These are phyloP conservation scores for Melanargia galathea DNA, from an alignment of 2,888 invertebrate species.

Conservation along the genomic window DNA sequence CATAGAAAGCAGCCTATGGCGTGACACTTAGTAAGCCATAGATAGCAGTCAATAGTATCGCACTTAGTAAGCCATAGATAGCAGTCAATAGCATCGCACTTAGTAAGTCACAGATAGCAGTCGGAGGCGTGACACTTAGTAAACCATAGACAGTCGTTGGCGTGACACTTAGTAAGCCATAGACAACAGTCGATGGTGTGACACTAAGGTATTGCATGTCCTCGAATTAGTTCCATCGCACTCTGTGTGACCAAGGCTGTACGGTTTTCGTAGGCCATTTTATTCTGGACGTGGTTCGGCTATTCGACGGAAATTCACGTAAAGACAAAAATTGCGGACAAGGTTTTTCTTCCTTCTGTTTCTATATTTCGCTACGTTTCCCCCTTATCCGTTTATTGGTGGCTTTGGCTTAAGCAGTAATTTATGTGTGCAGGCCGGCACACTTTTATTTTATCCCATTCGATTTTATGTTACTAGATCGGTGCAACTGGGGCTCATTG, in stretches of 20 bases:
- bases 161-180: too few relatives aligned
- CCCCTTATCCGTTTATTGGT: conserved; percentile 68
- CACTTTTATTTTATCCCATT: conserved; percentile 44
- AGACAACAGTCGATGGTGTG: too few relatives aligned
- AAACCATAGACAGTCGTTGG: too few relatives aligned
- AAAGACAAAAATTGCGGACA: conserved; percentile 63
- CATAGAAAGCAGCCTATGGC: too few relatives aligned
- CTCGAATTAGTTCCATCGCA: too few relatives aligned
- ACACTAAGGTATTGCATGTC: too few relatives aligned
- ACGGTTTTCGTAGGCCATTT: conserved; percentile 48
- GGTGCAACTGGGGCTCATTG: conserved; percentile 21
- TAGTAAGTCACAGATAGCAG: too few relatives aligned
- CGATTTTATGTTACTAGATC: conserved; percentile 31
- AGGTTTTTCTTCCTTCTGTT: conserved; percentile 66
- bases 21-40: too few relatives aligned
- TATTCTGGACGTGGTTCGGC: conserved; percentile 52
- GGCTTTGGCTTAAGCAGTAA: conserved; percentile 64
- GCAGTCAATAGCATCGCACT: too few relatives aligned
- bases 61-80: too few relatives aligned
- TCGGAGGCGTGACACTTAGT: too few relatives aligned
- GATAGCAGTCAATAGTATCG: too few relatives aligned
- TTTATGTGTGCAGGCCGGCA: conserved; percentile 59
- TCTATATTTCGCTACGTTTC: conserved; percentile 67
- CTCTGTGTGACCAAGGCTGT: neutral
- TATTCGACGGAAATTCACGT: conserved; percentile 61